These are phyloP conservation scores for Tetramorium parvispinum DNA, from an alignment of 1,140 invertebrate species.

Conservation along the genomic window DNA sequence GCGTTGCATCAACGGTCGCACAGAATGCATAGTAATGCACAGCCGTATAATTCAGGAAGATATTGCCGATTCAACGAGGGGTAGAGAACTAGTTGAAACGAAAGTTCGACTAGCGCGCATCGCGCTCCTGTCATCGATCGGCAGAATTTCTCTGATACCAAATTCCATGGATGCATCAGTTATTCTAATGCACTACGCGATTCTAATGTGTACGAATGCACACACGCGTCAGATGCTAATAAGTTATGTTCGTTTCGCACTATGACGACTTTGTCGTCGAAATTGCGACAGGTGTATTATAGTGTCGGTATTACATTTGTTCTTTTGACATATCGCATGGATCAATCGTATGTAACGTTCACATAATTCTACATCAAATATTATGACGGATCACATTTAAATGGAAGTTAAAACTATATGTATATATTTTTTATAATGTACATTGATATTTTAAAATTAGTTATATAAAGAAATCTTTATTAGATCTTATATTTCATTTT, in stretches of 20 bases:
- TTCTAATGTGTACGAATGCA: conserved; percentile 36
- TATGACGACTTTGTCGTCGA: background rate
- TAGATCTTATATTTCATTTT: background rate
- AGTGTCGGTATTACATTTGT: background rate
- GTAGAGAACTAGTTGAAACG: conserved; percentile 61
- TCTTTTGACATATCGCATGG: background rate
- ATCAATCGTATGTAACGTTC: background rate
- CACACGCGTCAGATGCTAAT: conserved; percentile 43
- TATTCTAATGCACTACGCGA: conserved; percentile 31
- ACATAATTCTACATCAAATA: background rate
- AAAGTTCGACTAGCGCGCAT: conserved; percentile 60
- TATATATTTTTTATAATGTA: background rate
- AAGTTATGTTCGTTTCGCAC: conserved; percentile 38
- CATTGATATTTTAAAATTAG: background rate
- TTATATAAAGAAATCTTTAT: background rate
- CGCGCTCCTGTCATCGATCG: conserved; percentile 64
- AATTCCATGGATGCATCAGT: conserved; percentile 71
- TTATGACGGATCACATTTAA: background rate
- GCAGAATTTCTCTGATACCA: conserved; percentile 78
- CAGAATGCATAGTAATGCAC: conserved; percentile 47
- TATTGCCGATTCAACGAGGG: conserved; percentile 66
- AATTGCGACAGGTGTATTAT: conserved; percentile 11
- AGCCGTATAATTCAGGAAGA: conserved; percentile 58
- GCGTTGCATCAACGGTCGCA: conserved; percentile 37
- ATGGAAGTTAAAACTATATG: background rate